A percentile compares a stretch with the other conserved stretches of the same genome.
Conservation (phyloP, 1,140 invertebrate genomes). For the Brachionus rotundiformis region DNA sequence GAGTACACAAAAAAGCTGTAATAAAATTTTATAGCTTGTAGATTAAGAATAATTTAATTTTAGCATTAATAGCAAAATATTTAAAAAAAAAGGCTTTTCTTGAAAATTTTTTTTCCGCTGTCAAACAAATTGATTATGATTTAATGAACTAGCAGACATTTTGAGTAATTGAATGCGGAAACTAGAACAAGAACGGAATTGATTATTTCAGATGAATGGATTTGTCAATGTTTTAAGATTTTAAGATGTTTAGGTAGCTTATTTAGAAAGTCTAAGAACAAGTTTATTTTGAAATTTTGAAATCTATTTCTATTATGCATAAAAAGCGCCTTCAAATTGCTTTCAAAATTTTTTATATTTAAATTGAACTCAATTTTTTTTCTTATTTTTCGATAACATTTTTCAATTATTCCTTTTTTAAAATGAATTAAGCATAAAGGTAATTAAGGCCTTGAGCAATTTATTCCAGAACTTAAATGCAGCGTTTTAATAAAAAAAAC, state of each 20-base stretch:
- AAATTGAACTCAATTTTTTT: background rate
- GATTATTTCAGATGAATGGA: background rate
- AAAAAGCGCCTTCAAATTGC: conserved; percentile 41
- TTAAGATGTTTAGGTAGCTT: background rate
- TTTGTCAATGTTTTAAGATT: background rate
- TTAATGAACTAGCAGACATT: background rate
- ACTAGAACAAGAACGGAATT: background rate
- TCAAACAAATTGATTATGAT: background rate
- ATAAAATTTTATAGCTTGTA: background rate
- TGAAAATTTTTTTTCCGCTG: background rate
- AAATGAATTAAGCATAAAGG: background rate
- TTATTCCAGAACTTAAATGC: background rate
- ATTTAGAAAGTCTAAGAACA: conserved; percentile 4
- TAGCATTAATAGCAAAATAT: background rate
- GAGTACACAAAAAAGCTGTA: background rate
- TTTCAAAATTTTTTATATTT: conserved; percentile 11
- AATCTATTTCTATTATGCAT: conserved; percentile 26
- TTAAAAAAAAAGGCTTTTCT: background rate
- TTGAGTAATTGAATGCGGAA: background rate
- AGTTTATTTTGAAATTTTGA: conserved; percentile 32
- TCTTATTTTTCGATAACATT: background rate
- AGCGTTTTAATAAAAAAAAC: background rate
- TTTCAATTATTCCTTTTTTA: background rate
- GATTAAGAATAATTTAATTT: background rate
- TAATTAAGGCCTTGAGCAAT: background rate